These are phyloP conservation scores for Drosophila sp. DNA, from an alignment of 1,140 invertebrate genomes.

Conservation along the genomic window DNA sequence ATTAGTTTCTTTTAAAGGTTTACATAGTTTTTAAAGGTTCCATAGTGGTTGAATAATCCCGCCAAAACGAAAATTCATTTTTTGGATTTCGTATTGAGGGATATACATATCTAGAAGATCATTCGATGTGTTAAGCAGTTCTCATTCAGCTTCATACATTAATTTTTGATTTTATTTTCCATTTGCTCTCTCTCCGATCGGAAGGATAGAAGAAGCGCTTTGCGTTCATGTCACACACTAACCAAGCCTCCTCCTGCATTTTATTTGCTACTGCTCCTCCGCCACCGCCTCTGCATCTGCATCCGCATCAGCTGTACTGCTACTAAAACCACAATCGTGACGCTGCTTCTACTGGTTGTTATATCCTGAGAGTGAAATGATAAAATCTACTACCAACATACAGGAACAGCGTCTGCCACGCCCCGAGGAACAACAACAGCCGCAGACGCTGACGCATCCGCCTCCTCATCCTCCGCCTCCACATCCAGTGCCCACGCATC, in stretches of 20 bases:
- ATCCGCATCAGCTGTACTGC: slow-evolving; percentile 5
- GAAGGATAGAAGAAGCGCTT: slow-evolving; percentile 9
- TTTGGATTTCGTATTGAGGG: no score
- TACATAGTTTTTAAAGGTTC: no score
- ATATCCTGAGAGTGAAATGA: slow-evolving; percentile 61
- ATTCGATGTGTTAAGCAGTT: neutral
- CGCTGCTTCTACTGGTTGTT: slow-evolving; percentile 16
- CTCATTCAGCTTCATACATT: neutral
- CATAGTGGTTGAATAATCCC: no score
- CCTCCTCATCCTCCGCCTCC: slow-evolving; percentile 43
- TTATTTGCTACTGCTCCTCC: slow-evolving; percentile 37
- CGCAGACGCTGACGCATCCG: slow-evolving; percentile 42
- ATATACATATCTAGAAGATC: neutral
- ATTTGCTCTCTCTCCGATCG: neutral
- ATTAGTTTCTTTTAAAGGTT: no score
- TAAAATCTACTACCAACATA: slow-evolving; percentile 79
- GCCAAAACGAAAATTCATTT: no score
- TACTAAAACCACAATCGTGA: slow-evolving; percentile 20
- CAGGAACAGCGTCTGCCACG: slow-evolving; percentile 82
- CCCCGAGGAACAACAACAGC: slow-evolving; percentile 65
- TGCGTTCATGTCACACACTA: slow-evolving; percentile 11
- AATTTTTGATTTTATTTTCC: slow-evolving; percentile 4
- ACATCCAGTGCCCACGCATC: slow-evolving; percentile 56
- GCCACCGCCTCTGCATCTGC: slow-evolving; percentile 31
- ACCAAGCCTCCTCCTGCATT: slow-evolving; percentile 12